Evolutionary conservation across 2,888 invertebrate species (phyloP), one percentile per base, ranked within the genome.

Genomic region (Drosophila meridionalis): DNA sequence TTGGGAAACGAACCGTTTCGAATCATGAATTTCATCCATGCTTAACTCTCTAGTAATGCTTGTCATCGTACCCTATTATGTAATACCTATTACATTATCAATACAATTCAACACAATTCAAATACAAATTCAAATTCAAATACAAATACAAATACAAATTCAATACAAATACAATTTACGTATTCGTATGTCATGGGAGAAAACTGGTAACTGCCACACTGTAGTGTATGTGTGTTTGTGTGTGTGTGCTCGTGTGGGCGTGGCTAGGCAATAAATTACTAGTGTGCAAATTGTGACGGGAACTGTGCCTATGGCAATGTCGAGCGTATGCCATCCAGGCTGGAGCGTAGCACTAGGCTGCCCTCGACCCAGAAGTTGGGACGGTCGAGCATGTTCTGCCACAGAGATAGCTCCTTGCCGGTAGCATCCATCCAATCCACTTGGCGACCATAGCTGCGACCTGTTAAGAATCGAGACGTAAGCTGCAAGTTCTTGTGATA

Each of bases 321-420:
- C 85, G 92, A 85, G 63, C 89, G 87, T 69, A 91, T 88, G 90
- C 94, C 94, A 84, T 96, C 96, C 64, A 97, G 94, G 69, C 96
- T 96, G 55, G 98, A 96, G 89, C 99, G 94, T 48, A 99, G 94
- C 5, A 97, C 95, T 53, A 99, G 94, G 70, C 97, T 97, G 69
- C 98, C 98, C 93, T 99, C 99, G n/a, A 99, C 98, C 99, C 99
- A 99, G 93, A 98, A 96, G 93, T 98, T 98, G 40, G 98, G 98
- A 73, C 97, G 94, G 90, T 98, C 97, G 91, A 99, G 94, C 98
- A 99, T 98, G 76, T 96, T 96, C 91, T 98, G 97, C 99, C 99
- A 99, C 11, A 99, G 94, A 0, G 96, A 95, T 40, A 97, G 94
- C 93, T 99, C 99, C 88, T 97, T 97, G 61, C 98, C 98, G 11